Base-by-base conservation (phyloP, 2,797 vertebrate genomes). In the Propithecus perrieri region DNA sequence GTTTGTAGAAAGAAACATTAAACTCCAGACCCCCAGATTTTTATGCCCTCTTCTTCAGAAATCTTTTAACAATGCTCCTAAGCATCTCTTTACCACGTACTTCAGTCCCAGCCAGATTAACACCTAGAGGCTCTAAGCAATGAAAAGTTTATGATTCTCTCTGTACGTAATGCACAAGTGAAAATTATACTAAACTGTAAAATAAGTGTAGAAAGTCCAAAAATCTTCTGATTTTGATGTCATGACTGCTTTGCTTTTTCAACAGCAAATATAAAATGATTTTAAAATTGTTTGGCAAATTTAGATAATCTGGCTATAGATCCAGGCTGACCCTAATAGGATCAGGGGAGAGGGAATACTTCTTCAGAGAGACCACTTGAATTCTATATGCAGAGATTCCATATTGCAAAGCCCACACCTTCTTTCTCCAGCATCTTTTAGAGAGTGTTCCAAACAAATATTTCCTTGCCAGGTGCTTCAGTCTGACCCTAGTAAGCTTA, bases 161-260 rank as follows among this genome's bases (percentile, higher is more conserved):
- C 41, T 80, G 74, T 79, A 67, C 84, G 2, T 80, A 85, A 72
- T 85, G 93, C 69, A 86, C 83, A 96, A 93, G 12, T 91, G 30
- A 84, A 96, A 96, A 91, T 48, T 80, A 94, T 41, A 89, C 12
- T 76, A 48, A 91, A 71, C 41, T 92, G 33, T 74, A 88, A 96
- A 90, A 50, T 76, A 81, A 83, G 33, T 76, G 18, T 65, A 76
- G 61, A 65, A 86, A 89, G 33, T 74, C 13, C n/a, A 59, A 88
- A 92, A 91, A 43, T 85, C 28, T 76, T 85, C 85, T 75, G 50
- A 84, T 75, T 85, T 94, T 96, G 55, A 78, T 10, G 46, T 69
- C 65, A 57, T 41, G 26, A 65, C 33, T 88, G 41, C 6, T 30
- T 85, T 53, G 7, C 26, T 76, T 97, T 92, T 75, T 76, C 84